A percentile compares a stretch with the other conserved stretches of the same genome.
Evolutionary conservation across 1,140 invertebrate species (phyloP).

Genomic region (Drosophila repleta): DNA sequence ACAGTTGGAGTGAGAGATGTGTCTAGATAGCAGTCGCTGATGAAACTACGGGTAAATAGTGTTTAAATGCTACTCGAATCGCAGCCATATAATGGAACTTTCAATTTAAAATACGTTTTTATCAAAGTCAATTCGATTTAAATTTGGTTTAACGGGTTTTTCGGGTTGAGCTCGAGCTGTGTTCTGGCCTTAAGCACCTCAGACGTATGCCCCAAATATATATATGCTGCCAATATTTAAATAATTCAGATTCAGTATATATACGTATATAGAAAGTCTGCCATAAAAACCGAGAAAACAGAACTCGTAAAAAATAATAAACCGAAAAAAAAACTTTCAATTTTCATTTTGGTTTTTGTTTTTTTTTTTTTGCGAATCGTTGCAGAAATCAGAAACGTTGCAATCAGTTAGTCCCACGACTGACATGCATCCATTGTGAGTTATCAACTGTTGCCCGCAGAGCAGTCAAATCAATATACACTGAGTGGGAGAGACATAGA

Average conservation of each 20-base stretch:
- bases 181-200: not conserved
- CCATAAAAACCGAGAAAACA: conserved; percentile 34
- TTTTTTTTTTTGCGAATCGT: conserved; percentile 52
- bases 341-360: no score
- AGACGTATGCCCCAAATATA: conserved; percentile 1
- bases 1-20: conserved; percentile 4
- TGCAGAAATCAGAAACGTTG: conserved; percentile 72
- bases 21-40: no score
- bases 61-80: not conserved
- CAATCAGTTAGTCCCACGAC: conserved; percentile 70
- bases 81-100: not conserved
- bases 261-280: conserved; percentile 9
- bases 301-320: not conserved
- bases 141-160: not conserved
- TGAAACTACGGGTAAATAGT: not conserved
- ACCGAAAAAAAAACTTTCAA: conserved; percentile 17
- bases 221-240: not conserved
- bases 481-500: no score
- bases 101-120: not conserved
- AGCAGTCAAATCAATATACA: conserved; percentile 57
- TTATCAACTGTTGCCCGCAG: conserved; percentile 54
- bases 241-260: not conserved
- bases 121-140: not conserved
- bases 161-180: conserved; percentile 2
- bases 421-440: conserved; percentile 77